Percentiles rank a stretch among this genome's conserved stretches.
Conservation (phyloP, 2,888 invertebrate species). For the Diarsia dahlii region DNA sequence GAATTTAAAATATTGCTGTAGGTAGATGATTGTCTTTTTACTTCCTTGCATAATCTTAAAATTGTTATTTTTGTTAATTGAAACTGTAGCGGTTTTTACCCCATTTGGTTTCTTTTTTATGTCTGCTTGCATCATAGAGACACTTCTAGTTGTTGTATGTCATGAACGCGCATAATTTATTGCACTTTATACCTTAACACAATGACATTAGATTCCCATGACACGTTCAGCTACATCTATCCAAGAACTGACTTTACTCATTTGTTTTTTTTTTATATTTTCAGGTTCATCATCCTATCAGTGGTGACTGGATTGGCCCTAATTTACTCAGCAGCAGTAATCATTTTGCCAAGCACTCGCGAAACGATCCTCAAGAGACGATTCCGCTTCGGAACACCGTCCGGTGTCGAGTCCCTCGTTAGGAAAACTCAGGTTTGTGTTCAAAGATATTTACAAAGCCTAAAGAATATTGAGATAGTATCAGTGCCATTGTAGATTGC, state of each 20-base stretch:
- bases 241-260: background rate
- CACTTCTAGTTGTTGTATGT: background rate
- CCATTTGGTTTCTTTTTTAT: background rate
- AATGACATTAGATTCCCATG: background rate
- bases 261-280: conserved; percentile 75
- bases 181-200: background rate
- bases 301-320: conserved; percentile 94
- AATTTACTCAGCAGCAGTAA: conserved; percentile 94
- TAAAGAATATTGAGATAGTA: background rate
- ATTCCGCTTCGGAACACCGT: conserved; percentile 94
- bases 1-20: conserved; percentile 23
- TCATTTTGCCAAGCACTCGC: conserved; percentile 94
- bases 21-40: conserved; percentile 4
- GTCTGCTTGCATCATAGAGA: background rate
- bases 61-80: background rate
- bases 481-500: background rate
- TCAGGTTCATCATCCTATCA: conserved; percentile 96
- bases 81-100: background rate
- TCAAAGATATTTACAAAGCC: background rate
- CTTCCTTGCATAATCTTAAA: conserved; percentile 3
- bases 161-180: background rate
- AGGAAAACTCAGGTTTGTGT: conserved; percentile 94
- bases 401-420: conserved; percentile 94
- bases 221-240: background rate
- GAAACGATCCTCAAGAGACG: conserved; percentile 95